phyloP scores from a whole-genome alignment of 2,888 invertebrate genomes.

The Aphodius sticticus region DNA sequence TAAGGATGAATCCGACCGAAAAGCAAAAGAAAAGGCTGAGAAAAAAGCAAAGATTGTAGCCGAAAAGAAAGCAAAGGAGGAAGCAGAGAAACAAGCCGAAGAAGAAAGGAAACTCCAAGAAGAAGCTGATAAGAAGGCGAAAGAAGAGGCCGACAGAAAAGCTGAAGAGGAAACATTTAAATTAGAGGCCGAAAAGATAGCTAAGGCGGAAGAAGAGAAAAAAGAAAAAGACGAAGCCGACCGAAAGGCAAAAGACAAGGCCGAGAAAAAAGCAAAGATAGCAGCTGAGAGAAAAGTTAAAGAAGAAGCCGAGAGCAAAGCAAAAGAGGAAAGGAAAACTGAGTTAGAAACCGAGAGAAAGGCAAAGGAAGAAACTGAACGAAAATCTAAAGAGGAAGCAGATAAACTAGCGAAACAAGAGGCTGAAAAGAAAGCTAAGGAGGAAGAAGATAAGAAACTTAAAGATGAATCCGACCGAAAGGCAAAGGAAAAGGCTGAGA shows the following conservation, averaged over 20 bases:
- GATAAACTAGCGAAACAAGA: slow-evolving; percentile 37
- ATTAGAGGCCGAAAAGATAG: slow-evolving; percentile 39
- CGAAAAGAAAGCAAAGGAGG: slow-evolving; percentile 56
- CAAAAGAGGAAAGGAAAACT: slow-evolving; percentile 49
- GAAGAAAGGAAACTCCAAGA: slow-evolving; percentile 40
- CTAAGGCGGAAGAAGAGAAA: slow-evolving; percentile 52
- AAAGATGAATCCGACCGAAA: slow-evolving; percentile 48
- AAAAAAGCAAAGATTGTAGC: slow-evolving; percentile 55
- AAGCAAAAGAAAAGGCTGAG: slow-evolving; percentile 44
- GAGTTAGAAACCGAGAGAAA: slow-evolving; percentile 38
- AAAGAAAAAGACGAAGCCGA: slow-evolving; percentile 36
- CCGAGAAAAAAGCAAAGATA: slow-evolving; percentile 42
- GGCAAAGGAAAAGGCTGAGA: slow-evolving; percentile 34
- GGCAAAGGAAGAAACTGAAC: slow-evolving; percentile 35
- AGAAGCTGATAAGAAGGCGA: slow-evolving; percentile 35
- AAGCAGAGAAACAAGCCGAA: slow-evolving; percentile 52
- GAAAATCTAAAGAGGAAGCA: slow-evolving; percentile 42
- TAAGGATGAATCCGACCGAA: slow-evolving; percentile 44
- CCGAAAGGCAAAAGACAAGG: slow-evolving; percentile 36
- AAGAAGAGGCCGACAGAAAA: slow-evolving; percentile 32
- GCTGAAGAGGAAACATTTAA: slow-evolving; percentile 20
- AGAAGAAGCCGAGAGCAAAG: slow-evolving; percentile 54
- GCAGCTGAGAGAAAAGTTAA: slow-evolving; percentile 46
- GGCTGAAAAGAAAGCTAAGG: slow-evolving; percentile 37
- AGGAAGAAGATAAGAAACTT: slow-evolving; percentile 54